These are phyloP conservation scores for Lasioglossum baleicum DNA, from an alignment of 1,140 invertebrate species.

Conservation along the genomic window DNA sequence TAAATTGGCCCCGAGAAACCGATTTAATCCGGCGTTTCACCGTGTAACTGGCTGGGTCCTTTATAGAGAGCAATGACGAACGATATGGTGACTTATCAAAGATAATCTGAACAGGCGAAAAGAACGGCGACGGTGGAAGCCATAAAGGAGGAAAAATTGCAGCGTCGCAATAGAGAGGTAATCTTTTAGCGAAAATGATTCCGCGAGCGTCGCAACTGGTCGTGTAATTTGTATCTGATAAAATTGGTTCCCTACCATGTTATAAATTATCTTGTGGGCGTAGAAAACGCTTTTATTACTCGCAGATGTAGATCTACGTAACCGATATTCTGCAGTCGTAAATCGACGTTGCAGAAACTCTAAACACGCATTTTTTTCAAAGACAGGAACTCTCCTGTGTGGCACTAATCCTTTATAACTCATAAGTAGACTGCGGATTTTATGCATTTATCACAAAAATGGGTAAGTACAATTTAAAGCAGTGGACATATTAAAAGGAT, in stretches of 20 bases:
- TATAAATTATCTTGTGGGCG: not conserved
- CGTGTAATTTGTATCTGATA: conserved; percentile 3
- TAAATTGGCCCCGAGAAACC: conserved; percentile 9
- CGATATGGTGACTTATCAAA: conserved; percentile 43
- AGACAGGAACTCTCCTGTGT: too few relatives aligned
- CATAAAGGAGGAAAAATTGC: conserved; percentile 25
- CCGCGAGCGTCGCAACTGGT: not conserved
- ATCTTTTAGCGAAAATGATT: conserved; percentile 33
- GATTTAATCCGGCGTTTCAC: conserved; percentile 36
- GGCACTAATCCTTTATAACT: too few relatives aligned
- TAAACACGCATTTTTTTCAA: too few relatives aligned
- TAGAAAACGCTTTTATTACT: not conserved
- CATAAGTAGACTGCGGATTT: too few relatives aligned
- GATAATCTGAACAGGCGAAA: conserved; percentile 50
- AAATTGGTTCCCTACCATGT: not conserved
- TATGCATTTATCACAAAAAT: too few relatives aligned
- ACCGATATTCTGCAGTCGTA: too few relatives aligned
- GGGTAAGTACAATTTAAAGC: too few relatives aligned
- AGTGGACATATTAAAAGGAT: too few relatives aligned
- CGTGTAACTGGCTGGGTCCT: conserved; percentile 11
- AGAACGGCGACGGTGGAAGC: conserved; percentile 23
- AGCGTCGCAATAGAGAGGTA: not conserved
- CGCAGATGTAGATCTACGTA: not conserved
- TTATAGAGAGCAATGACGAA: conserved; percentile 30
- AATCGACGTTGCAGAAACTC: too few relatives aligned